Base-by-base conservation (phyloP, 2,888 invertebrate genomes). In the Calameuta pallipes region DNA sequence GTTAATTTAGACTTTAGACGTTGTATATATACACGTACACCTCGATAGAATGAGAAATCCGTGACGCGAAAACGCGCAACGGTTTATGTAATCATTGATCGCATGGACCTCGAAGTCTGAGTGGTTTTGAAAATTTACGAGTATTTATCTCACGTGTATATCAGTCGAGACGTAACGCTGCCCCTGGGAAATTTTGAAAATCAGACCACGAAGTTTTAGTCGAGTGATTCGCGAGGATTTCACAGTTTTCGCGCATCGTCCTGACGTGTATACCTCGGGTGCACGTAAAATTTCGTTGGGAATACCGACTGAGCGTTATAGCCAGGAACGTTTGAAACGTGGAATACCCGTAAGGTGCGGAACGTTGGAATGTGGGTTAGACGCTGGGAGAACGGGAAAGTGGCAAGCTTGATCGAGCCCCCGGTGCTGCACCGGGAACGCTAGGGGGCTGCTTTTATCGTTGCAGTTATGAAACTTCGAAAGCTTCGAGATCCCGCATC, bases 1-100 rank as follows among this genome's bases (percentile, higher is more conserved):
- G 83, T 85, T 88, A 85, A 88, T 88, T 85, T 83, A 80, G 80
- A 84, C 82, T 88, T 85, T 83, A 80, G 80, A 84, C 82, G 76
- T 34, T 11, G 34, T 56, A 56, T 56, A 9, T 56, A 23, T 9
- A 56, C 23, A 36, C 36, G 12, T 3, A 12, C 12, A 36, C 12
- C 36, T 12, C 56, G 35, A 30, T 12, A 37, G 77, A 78, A 77
- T 75, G 76, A 36, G 71, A 36, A 77, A 82, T 83, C 79, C 82
- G 78, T 74, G 23, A 23, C 23, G 56, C 56, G 56, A 23, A 56
- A 15, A 41, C 78, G 80, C 78, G 82, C 76, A 83, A 82, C 83
- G 84, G 82, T 85, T 85, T 82, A 80, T 81, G 78, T 70, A 76
- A 76, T 74, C 85, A 86, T 86, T 83, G 85, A 86, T 86, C 85